Base-by-base conservation (phyloP, 1,140 invertebrate genomes). In the Calosoma granatense region DNA sequence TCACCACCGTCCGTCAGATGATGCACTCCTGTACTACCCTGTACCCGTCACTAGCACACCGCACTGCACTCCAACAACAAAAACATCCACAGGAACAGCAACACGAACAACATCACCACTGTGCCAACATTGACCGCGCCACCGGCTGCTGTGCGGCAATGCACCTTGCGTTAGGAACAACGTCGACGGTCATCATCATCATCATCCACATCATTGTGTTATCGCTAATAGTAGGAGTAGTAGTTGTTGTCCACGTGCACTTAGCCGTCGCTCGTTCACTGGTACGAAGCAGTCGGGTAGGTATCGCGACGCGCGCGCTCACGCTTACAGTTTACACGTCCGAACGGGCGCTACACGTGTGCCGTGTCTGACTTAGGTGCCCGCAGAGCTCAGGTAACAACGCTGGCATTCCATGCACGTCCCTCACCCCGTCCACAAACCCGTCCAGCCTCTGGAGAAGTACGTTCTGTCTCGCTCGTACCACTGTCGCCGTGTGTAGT, bases 351-450 rank as follows among this genome's bases (percentile, higher is more conserved):
- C 59, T 60, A 65, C 64, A 64, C 62, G 61, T 68, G 63, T 65
- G 47, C 19, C 57, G 41, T 62, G 60, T 63, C 56, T 63, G 56
- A 57, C 57, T 66, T 68, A 67, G 63, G 70, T 62, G 59, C 59
- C 61, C 60, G 59, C 55, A 23, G 59, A 64, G 61, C 63, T 67
- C 43, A 51, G 17, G 56, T 43, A 19, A 55, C 23, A 43, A 36
- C 56, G 58, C 69, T 69, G 66, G 67, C 69, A 70, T 71, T 70
- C 69, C 68, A 47, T 17, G 64, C 57, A 64, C 64, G 60, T 66
- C 67, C 65, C 67, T 61, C 56, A 62, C 63, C 64, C 63, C 63
- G 61, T 66, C 63, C 63, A 68, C 62, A 63, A 66, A 67, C 63
- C 65, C 55, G 61, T 67, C 63, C 63, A 65, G 60, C 67, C 69